Conservation (phyloP, 2,797 vertebrate genomes). For the Coregonus ussuriensis region DNA sequence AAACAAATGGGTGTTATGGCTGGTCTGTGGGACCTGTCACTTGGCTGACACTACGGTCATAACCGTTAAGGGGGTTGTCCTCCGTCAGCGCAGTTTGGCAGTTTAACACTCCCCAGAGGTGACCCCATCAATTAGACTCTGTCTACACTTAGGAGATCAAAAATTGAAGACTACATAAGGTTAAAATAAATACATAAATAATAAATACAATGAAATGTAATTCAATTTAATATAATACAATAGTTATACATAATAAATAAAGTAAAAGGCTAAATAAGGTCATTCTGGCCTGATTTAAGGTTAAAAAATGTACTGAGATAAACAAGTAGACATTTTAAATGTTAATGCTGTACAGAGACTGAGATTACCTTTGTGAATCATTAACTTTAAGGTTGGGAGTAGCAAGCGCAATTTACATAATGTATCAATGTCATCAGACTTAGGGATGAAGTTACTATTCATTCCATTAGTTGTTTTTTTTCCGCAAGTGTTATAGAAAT, state of each 20-base stretch:
- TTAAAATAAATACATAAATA: too few relatives aligned
- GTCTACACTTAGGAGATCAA: background rate
- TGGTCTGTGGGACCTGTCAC: background rate
- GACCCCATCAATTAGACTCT: background rate
- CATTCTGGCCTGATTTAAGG: too few relatives aligned
- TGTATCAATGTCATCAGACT: background rate
- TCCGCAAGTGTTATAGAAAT: background rate
- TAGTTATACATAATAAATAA: too few relatives aligned
- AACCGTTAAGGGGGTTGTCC: background rate
- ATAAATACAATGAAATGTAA: too few relatives aligned
- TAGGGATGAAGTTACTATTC: background rate
- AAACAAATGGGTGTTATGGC: background rate
- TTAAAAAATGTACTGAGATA: background rate
- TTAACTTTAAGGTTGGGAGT: background rate
- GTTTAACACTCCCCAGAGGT: background rate
- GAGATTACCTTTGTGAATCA: background rate
- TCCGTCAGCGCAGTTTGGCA: conserved; percentile 3
- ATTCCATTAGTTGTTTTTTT: background rate
- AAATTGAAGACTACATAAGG: background rate
- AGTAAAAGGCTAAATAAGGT: too few relatives aligned
- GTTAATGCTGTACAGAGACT: background rate
- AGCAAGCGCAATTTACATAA: background rate
- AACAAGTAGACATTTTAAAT: background rate
- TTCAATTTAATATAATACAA: too few relatives aligned
- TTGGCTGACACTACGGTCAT: background rate